Percentiles rank a stretch among this genome's conserved stretches.
Evolutionary conservation across 2,113 vertebrate species (phyloP).

Genomic region (Prionailurus bengalensis): DNA sequence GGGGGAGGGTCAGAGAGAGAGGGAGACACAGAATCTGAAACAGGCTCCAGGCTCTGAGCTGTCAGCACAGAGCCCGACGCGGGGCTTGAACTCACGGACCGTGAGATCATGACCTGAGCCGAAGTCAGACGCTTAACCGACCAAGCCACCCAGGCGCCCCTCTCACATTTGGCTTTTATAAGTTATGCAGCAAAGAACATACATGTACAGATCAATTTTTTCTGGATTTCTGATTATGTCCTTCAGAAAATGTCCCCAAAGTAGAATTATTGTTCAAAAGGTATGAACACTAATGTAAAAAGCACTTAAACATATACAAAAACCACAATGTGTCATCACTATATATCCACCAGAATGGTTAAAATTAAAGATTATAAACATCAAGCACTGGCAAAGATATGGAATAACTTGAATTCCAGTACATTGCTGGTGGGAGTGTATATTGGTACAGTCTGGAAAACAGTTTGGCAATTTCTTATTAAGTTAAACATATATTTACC

Average conservation of each 20-base stretch:
- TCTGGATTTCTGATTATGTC: slow-evolving; percentile 23
- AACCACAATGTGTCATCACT: slow-evolving; percentile 31
- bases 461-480: slow-evolving; percentile 11
- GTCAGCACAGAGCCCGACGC: too few species aligned
- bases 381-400: neutral
- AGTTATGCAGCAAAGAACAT: slow-evolving; percentile 41
- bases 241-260: slow-evolving; percentile 20
- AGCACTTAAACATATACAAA: slow-evolving; percentile 17
- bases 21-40: too few species aligned
- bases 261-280: slow-evolving; percentile 62
- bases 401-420: slow-evolving; percentile 32
- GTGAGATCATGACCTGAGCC: too few species aligned
- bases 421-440: neutral
- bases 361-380: slow-evolving; percentile 53
- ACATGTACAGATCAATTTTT: neutral
- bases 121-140: too few species aligned
- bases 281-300: slow-evolving; percentile 46
- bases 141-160: too few species aligned
- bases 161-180: slow-evolving; percentile 51
- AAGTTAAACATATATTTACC: slow-evolving; percentile 19
- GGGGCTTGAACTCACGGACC: too few species aligned
- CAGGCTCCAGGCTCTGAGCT: too few species aligned
- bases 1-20: too few species aligned
- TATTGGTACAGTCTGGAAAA: neutral
- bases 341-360: slow-evolving; percentile 15